phyloP scores from a whole-genome alignment of 64 coral and sea anemone genomes.

The Dendronephthya gigantea region DNA sequence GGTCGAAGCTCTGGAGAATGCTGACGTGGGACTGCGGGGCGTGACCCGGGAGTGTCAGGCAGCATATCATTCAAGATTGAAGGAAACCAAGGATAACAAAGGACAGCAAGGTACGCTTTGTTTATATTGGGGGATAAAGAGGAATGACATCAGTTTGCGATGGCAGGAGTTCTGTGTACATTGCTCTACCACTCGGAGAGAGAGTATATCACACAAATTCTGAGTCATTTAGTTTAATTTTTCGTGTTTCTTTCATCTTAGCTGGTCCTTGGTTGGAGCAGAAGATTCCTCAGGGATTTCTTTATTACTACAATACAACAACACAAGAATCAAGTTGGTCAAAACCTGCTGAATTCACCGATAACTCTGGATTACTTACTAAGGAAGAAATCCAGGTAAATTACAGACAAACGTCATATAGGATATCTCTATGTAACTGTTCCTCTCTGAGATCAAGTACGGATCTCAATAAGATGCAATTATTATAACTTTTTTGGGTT shows the following conservation, averaged over 20 bases:
- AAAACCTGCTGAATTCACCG: constrained; percentile 51
- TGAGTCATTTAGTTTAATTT: background rate
- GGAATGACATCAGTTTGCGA: background rate
- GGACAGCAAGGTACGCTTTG: constrained; percentile 49
- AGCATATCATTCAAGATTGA: constrained; percentile 50
- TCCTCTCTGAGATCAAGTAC: background rate
- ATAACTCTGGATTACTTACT: constrained; percentile 55
- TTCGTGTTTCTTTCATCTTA: background rate
- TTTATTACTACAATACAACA: constrained; percentile 62
- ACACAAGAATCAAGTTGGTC: constrained; percentile 53
- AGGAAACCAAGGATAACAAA: constrained; percentile 55
- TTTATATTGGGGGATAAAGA: background rate
- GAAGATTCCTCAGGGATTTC: constrained; percentile 55
- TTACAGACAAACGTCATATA: background rate
- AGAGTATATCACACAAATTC: background rate
- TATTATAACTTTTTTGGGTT: background rate
- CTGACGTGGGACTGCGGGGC: constrained; percentile 58
- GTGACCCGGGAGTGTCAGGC: constrained; percentile 70
- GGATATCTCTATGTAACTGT: background rate
- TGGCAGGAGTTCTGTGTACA: too few species aligned
- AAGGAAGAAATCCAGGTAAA: constrained; percentile 88
- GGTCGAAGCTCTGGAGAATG: constrained; percentile 41
- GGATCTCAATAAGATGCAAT: too few species aligned
- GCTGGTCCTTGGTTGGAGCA: constrained; percentile 59
- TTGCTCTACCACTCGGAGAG: too few species aligned